Evolutionary conservation across 1,140 invertebrate species (phyloP).

Genomic region (Lineus longissimus): DNA sequence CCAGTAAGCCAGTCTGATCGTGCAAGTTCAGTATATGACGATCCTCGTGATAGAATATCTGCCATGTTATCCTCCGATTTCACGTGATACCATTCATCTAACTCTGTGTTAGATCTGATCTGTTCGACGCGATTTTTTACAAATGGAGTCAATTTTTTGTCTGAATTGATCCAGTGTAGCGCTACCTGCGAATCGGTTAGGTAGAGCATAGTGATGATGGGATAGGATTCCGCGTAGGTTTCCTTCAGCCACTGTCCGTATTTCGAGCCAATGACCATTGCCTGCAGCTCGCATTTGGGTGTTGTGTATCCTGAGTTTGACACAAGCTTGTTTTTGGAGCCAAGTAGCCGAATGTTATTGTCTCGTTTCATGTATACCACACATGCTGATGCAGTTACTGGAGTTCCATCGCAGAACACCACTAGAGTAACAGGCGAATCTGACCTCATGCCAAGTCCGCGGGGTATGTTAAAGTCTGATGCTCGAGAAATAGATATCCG

Average conservation of each 20-base stretch:
- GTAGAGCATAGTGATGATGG: neutral
- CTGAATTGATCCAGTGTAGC: neutral
- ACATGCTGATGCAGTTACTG: neutral
- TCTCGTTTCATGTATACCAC: neutral
- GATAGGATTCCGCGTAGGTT: neutral
- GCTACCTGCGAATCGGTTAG: neutral
- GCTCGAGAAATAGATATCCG: neutral
- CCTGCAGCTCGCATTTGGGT: neutral
- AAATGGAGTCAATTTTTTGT: slow-evolving; percentile 1
- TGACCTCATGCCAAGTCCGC: neutral
- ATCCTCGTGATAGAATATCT: neutral
- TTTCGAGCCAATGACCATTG: neutral
- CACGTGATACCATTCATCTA: neutral
- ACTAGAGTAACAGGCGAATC: neutral
- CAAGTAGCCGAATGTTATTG: neutral
- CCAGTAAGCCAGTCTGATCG: neutral
- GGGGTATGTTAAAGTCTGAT: neutral
- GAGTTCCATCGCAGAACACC: neutral
- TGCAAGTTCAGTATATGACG: neutral
- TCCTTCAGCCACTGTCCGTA: neutral
- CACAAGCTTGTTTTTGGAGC: neutral
- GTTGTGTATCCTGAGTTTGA: neutral
- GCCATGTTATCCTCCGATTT: neutral
- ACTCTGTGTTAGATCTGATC: neutral
- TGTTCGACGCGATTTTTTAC: neutral